Base-by-base conservation (phyloP, 2,888 invertebrate genomes). In the Nomada flava region DNA sequence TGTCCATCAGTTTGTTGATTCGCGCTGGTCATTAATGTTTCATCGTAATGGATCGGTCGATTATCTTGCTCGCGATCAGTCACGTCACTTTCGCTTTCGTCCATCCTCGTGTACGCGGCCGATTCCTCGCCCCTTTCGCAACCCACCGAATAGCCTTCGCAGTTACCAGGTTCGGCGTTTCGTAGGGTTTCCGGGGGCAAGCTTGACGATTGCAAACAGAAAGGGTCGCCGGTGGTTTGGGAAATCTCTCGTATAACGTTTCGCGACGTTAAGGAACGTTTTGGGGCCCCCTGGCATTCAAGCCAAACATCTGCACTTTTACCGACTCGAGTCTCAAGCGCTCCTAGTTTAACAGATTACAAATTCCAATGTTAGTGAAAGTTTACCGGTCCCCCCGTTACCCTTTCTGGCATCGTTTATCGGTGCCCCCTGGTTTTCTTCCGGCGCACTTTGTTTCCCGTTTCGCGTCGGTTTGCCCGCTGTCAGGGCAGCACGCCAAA, bases 1-100 rank as follows among this genome's bases (percentile, higher is more conserved):
- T 79, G 79, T 77, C 70, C 78, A 64, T 80, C 75, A 78, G 79
- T 79, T 76, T 57, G 85, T 82, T 71, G 70, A 81, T 69, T 82
- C 71, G 44, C 65, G 53, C 57, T 65, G 71, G 23, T 82, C 89
- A 75, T 89, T 88, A 89, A 87, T 82, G 84, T 86, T 87, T 83
- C 79, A 87, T 84, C 67, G 79, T 86, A 87, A 89, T 85, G 86
- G 89, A 89, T 89, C 78, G 73, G 71, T 60, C 80, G 68, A 71
- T 74, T 73, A 83, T 82, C 77, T 52, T 18, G 62, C 67, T 64
- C 36, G 57, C 59, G 78, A 75, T 74, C 62, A 18, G 36, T 78
- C 82, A 53, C 74, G 83, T 71, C 83, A 68, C 78, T 82, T 60
- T 73, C 78, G 11, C 44, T 83, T 63, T 74, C 74, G 60, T 63